phyloP scores from a whole-genome alignment of 1,140 invertebrate species.

The Triops cancriformis region DNA sequence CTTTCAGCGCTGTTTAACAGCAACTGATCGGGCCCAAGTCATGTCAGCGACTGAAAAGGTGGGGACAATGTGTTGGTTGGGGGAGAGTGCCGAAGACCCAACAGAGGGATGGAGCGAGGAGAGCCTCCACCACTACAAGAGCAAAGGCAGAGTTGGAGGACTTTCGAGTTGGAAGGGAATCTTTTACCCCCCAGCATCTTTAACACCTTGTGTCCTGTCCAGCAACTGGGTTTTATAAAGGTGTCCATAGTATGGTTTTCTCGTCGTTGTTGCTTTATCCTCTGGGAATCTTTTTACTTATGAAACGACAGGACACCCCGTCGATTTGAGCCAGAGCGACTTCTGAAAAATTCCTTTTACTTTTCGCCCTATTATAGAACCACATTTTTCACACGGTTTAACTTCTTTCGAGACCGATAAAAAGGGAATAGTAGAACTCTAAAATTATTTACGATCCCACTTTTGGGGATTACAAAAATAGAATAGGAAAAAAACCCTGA shows the following conservation, averaged over 20 bases:
- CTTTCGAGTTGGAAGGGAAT: background rate
- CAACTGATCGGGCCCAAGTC: background rate
- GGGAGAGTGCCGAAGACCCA: background rate
- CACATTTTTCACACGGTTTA: conserved; percentile 6
- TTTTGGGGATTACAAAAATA: background rate
- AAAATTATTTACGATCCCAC: too few species aligned
- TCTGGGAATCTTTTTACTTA: background rate
- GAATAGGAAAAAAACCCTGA: background rate
- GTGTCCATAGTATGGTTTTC: conserved; percentile 2
- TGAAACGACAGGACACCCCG: background rate
- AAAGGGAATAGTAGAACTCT: too few species aligned
- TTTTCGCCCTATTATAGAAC: background rate
- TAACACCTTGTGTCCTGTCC: background rate
- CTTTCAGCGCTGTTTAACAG: background rate
- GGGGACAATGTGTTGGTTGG: background rate
- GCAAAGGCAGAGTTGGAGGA: background rate
- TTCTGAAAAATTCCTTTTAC: background rate
- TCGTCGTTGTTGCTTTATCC: background rate
- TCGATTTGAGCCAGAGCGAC: background rate
- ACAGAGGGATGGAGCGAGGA: background rate
- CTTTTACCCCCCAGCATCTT: background rate
- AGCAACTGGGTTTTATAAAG: background rate
- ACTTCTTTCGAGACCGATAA: too few species aligned
- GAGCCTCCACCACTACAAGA: background rate
- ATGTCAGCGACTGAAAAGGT: background rate